Base-by-base conservation (phyloP, 2,888 invertebrate species). In the Stenodema calcarata region DNA sequence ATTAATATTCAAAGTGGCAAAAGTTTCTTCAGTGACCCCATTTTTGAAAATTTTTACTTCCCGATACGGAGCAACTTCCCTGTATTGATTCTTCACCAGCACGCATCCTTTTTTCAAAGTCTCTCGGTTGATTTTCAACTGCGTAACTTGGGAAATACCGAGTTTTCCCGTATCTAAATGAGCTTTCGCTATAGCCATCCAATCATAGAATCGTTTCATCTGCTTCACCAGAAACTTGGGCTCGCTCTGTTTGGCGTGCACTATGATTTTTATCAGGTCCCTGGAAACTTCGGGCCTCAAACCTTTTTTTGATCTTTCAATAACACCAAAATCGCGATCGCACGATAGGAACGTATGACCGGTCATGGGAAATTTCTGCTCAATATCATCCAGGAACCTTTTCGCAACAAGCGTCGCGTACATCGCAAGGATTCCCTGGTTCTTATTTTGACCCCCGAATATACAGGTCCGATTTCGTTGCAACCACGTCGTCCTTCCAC, bases 381-480 rank as follows among this genome's bases (percentile, higher is more conserved):
- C 73, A 73, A 73, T 73, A 12, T 35, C 35, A 16, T 73, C 73
- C 6, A 73, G 28, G 2, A n/a, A 16, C 2, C 73, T 30, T 35
- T n/a, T 73, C 4, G 73, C 73, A n/a, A 73, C 18, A 54, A 54
- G 54, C 18, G 54, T 18, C 3, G 3, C 18, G 54, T 54, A 54
- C 18, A 54, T n/a, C 9, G 54, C 54, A n/a, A 54, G n/a, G 16
- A 73, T n/a, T n/a, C 73, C 73, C n/a, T 73, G 73, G 28, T 73
- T 73, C n/a, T 73, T 73, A 73, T 73, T 73, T 28, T 73, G 73
- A 30, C 73, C 73, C 14, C 73, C 73, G n/a, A 28, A 73, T 54
- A 6, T 54, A 16, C n/a, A n/a, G n/a, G n/a, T n/a, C n/a, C n/a
- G n/a, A n/a, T n/a, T n/a, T n/a, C n/a, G 47, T 47, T 47, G 47